These are phyloP conservation scores for Guaruba guarouba DNA, from an alignment of 2,113 vertebrate genomes.

Conservation along the genomic window DNA sequence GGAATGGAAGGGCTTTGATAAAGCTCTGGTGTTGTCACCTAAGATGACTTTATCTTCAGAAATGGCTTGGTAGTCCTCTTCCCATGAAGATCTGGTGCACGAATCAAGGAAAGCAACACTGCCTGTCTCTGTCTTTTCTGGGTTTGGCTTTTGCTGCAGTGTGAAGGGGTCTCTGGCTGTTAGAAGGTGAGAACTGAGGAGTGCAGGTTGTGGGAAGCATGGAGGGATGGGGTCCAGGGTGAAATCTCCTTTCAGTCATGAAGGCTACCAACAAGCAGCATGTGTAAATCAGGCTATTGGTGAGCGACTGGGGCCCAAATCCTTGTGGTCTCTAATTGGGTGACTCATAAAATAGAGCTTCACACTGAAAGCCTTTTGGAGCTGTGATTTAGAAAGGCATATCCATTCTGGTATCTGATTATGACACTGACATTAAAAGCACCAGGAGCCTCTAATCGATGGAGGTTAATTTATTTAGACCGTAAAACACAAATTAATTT, in stretches of 20 bases:
- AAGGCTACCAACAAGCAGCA: background rate
- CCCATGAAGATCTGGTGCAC: background rate
- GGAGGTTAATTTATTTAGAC: constrained; percentile 57
- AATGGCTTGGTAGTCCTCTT: background rate
- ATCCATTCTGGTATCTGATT: constrained; percentile 49
- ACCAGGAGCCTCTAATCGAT: constrained; percentile 25
- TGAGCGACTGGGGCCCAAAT: background rate
- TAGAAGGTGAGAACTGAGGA: background rate
- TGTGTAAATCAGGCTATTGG: background rate
- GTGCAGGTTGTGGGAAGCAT: background rate
- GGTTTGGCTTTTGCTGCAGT: background rate
- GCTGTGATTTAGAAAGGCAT: constrained; percentile 60
- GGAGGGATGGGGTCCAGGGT: background rate
- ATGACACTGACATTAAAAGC: constrained; percentile 60
- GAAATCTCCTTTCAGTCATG: background rate
- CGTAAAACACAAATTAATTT: constrained; percentile 51
- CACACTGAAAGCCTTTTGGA: constrained; percentile 32
- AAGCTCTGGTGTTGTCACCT: background rate
- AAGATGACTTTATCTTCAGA: background rate
- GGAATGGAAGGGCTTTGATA: background rate
- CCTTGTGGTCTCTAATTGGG: background rate
- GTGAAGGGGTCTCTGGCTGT: background rate
- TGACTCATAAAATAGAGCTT: constrained; percentile 2
- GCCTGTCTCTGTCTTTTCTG: background rate
- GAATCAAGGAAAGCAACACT: background rate